Evolutionary conservation across 1,140 invertebrate genomes (phyloP).

Genomic region (Schlechtendalia chinensis): DNA sequence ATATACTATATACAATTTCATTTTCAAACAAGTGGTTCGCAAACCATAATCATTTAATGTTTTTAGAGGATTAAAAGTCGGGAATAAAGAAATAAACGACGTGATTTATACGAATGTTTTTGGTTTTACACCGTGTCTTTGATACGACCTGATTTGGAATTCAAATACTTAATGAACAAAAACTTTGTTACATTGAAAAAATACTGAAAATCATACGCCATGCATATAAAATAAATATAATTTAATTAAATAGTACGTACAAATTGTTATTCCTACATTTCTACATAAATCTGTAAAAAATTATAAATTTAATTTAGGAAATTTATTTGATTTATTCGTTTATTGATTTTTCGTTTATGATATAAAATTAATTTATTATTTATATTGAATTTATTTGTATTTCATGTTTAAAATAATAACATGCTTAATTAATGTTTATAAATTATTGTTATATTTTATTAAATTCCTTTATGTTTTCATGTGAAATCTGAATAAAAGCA

Average conservation of each 20-base stretch:
- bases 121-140: background rate
- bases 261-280: background rate
- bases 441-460: no score
- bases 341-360: background rate
- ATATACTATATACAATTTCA: no score
- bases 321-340: no score
- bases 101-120: background rate
- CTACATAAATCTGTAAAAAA: no score
- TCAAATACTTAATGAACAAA: background rate
- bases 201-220: background rate
- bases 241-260: background rate
- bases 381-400: no score
- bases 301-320: no score
- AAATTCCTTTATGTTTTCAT: no score
- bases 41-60: conserved; percentile 9
- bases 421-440: no score
- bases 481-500: no score
- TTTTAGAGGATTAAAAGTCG: background rate
- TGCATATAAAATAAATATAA: background rate
- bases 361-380: background rate
- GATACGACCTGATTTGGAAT: background rate
- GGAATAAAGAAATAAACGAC: background rate
- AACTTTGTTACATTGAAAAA: background rate
- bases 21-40: background rate
- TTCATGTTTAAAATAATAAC: no score